These are phyloP conservation scores for Diploscapter pachys DNA, from an alignment of 1,140 invertebrate species.

Conservation along the genomic window DNA sequence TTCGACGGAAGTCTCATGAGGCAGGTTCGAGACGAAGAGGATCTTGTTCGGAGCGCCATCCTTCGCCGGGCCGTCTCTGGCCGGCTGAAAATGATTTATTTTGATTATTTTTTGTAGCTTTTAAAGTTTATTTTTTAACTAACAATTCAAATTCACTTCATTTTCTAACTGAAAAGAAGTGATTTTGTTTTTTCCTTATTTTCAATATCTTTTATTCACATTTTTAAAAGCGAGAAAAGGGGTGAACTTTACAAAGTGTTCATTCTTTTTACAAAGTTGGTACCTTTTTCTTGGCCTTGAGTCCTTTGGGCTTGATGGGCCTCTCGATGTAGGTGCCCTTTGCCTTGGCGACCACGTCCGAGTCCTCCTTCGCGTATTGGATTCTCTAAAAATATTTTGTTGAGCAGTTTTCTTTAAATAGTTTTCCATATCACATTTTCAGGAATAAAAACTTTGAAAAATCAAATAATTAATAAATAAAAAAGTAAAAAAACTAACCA, in stretches of 20 bases:
- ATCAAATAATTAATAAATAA: no score
- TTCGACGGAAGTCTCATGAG: constrained; percentile 96
- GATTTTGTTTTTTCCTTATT: background rate
- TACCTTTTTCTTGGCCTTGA: constrained; percentile 58
- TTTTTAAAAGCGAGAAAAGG: constrained; percentile 27
- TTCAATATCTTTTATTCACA: constrained; percentile 8
- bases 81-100: background rate
- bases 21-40: constrained; percentile 95
- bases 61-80: constrained; percentile 45
- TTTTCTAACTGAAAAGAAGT: no score
- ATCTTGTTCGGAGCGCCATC: constrained; percentile 82
- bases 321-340: constrained; percentile 94
- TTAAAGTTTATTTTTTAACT: background rate
- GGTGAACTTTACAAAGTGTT: constrained; percentile 40
- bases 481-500: constrained; percentile 64
- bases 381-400: constrained; percentile 66
- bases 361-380: constrained; percentile 86
- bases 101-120: constrained; percentile 45
- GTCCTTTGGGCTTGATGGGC: constrained; percentile 61
- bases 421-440: no score
- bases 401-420: no score
- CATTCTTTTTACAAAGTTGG: background rate
- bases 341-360: constrained; percentile 87
- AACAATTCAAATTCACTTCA: no score
- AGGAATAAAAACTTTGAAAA: no score